Evolutionary conservation across 2,113 vertebrate species (phyloP).

Genomic region (Lophius piscatorius): DNA sequence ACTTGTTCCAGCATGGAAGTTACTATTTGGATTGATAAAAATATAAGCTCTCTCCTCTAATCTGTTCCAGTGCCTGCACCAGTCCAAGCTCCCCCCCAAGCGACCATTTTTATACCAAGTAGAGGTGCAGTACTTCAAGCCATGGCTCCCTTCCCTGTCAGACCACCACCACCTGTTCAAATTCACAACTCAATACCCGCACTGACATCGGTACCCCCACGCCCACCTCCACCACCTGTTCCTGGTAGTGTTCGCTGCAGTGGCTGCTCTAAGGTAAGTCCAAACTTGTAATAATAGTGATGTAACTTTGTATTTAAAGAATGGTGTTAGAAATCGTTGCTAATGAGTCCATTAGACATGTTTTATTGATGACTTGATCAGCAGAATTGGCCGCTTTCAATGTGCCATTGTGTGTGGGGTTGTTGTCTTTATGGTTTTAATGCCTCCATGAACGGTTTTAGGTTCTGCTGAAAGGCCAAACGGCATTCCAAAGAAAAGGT

Average conservation of each 20-base stretch:
- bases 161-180: conserved; percentile 36
- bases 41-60: not conserved
- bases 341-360: no score
- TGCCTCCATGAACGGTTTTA: no score
- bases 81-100: conserved; percentile 13
- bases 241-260: conserved; percentile 90
- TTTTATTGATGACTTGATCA: no score
- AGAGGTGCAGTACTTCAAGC: conserved; percentile 69
- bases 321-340: no score
- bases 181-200: conserved; percentile 25
- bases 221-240: conserved; percentile 69
- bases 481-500: conserved; percentile 97
- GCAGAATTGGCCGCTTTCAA: no score
- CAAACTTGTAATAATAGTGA: no score
- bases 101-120: conserved; percentile 66
- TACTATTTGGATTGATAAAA: not conserved
- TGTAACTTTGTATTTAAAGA: no score
- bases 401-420: no score
- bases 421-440: no score
- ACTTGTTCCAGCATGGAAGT: not conserved
- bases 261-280: conserved; percentile 94
- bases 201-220: conserved; percentile 28
- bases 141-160: conserved; percentile 51
- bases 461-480: conserved; percentile 94
- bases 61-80: conserved; percentile 38